Evolutionary conservation across 2,113 vertebrate genomes (phyloP).

Genomic region (Actenoides hombroni): DNA sequence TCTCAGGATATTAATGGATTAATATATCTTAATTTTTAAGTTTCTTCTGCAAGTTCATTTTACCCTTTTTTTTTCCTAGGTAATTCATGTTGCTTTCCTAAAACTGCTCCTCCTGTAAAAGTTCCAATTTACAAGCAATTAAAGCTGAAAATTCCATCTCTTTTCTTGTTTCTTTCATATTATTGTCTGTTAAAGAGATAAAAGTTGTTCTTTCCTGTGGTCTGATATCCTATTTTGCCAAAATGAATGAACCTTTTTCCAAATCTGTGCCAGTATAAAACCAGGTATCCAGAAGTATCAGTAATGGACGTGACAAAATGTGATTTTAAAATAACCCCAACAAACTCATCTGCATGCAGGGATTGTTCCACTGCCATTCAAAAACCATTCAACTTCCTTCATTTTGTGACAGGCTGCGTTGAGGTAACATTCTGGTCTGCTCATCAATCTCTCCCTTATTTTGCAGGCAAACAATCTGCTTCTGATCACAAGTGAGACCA

Average conservation of each 20-base stretch:
- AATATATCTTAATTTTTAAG: background rate
- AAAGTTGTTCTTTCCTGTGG: background rate
- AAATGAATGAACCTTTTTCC: background rate
- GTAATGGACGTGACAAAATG: background rate
- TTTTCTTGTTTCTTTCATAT: background rate
- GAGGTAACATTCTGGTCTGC: background rate
- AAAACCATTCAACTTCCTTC: background rate
- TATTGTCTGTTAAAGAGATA: background rate
- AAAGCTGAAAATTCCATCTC: background rate
- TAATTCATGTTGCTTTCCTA: background rate
- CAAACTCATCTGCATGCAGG: background rate
- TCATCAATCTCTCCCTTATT: background rate
- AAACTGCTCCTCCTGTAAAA: background rate
- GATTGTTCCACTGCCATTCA: background rate
- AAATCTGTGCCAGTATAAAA: background rate
- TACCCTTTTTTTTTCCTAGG: background rate
- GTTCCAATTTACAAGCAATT: background rate
- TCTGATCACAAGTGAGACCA: background rate
- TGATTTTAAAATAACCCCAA: background rate
- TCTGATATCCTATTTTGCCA: background rate
- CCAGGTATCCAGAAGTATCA: fast-evolving
- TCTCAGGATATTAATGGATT: background rate
- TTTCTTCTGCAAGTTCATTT: background rate
- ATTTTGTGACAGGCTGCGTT: background rate
- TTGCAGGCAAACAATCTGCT: background rate